Percentiles rank a stretch among this genome's conserved stretches.
These are phyloP conservation scores for Myotis brandtii DNA, from an alignment of 2,113 vertebrate species.

Conservation along the genomic window DNA sequence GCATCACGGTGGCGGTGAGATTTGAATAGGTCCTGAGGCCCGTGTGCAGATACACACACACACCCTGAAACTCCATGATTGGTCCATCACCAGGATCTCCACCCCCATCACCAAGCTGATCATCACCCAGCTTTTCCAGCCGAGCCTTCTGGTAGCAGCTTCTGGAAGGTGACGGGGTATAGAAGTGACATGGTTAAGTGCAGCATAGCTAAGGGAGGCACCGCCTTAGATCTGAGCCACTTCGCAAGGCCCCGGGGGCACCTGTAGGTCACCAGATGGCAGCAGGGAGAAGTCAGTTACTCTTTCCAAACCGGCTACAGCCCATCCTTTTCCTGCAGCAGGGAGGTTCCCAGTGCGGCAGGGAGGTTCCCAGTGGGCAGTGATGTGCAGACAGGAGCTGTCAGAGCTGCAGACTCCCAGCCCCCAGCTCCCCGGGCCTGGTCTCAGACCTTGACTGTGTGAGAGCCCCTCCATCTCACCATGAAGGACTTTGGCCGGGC, in stretches of 20 bases:
- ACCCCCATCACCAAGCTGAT: neutral
- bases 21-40: neutral
- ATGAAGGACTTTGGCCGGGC: neutral
- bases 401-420: neutral
- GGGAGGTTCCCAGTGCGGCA: neutral
- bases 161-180: neutral
- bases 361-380: too few relatives aligned
- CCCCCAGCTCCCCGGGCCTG: neutral
- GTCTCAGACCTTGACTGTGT: neutral
- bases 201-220: neutral
- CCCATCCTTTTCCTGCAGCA: neutral
- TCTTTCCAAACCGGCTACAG: neutral
- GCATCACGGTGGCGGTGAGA: neutral
- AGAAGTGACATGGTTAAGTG: neutral
- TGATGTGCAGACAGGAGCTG: too few relatives aligned
- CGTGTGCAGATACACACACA: rapidly evolving
- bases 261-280: neutral
- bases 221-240: neutral
- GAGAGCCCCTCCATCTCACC: neutral
- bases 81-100: neutral
- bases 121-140: neutral
- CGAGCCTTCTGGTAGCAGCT: neutral
- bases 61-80: neutral
- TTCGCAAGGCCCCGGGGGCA: neutral
- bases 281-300: neutral